Base-by-base conservation (phyloP, 2,113 vertebrate species). In the Fukomys damarensis region DNA sequence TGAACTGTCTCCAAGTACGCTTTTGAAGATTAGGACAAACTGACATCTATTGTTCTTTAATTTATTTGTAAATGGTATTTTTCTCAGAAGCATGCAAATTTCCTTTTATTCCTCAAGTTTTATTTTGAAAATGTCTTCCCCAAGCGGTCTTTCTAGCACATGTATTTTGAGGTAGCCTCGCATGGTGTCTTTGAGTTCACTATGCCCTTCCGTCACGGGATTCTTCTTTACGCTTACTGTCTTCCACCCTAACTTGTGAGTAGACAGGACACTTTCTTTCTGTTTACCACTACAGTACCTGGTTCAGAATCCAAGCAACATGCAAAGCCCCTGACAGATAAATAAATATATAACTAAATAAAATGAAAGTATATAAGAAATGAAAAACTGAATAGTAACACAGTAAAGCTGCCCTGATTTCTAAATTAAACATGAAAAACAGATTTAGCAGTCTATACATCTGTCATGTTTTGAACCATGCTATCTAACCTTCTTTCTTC, bases 151-250 rank as follows among this genome's bases (percentile, higher is more conserved):
- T 65, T 19, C 26, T 0, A 49, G 59, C 54, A 43, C 16, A 43
- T 7, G 1, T 17, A 11, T 41, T 72, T 81, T 56, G 19, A 35
- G 30, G 7, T 7, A 1, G 12, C 20, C n/a, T 70, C 11, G 1
- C 11, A 7, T 12, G 0, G 19, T 13, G 8, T 26, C 14, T 12
- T 80, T 38, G 17, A 3, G n/a, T 14, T 43, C 56, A 0, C 14
- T 38, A 2, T 38, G 52, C 10, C 30, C 28, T 76, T 35, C 2
- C 56, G 49, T 41, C 46, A 2, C 2, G 35, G n/a, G 13, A 7
- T 28, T 49, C 10, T 28, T 26, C 10, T 58, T 38, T 65, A 4
- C 0, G 14, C 10, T 72, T 9, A 7, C 22, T 85, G 8, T 52
- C 43, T 59, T 61, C 38, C n/a, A 19, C 35, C 20, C 8, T n/a